phyloP scores from a whole-genome alignment of 2,113 vertebrate genomes.

The Pogona vitticeps region DNA sequence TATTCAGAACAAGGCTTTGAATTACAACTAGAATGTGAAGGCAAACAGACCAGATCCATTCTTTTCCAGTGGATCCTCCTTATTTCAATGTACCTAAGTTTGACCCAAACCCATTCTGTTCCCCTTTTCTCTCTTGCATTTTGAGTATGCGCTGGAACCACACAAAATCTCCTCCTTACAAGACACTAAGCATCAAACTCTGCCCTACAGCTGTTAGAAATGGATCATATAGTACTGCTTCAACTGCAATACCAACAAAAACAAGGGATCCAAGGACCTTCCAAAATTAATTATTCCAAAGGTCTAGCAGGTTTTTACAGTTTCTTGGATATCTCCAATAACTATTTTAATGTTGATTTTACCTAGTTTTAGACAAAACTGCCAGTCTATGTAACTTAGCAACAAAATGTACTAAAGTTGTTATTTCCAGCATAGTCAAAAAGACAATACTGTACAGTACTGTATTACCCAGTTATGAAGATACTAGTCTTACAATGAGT shows the following conservation, averaged over 20 bases:
- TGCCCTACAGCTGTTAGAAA: not conserved
- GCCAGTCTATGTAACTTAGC: not conserved
- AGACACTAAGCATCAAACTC: not conserved
- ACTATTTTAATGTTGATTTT: constrained; percentile 21
- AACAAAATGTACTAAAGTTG: not conserved
- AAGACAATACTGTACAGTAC: not conserved
- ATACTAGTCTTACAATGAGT: not conserved
- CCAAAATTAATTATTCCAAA: constrained; percentile 12
- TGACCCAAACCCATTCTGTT: not conserved
- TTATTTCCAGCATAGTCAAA: not conserved
- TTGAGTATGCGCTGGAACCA: not conserved
- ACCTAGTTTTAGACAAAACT: constrained; percentile 20
- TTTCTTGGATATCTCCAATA: constrained; percentile 20
- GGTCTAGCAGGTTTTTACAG: not conserved
- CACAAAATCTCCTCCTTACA: not conserved
- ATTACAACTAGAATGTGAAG: not conserved
- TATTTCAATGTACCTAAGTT: not conserved
- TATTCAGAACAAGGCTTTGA: not conserved
- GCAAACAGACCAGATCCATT: not conserved
- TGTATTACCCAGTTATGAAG: not conserved
- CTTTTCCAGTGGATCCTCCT: not conserved
- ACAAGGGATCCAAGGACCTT: not conserved
- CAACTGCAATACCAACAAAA: not conserved
- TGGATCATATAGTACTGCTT: fast-evolving
- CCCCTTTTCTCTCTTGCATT: not conserved